Base-by-base conservation (phyloP, 2,113 vertebrate species). In the Chinchilla lanigera region DNA sequence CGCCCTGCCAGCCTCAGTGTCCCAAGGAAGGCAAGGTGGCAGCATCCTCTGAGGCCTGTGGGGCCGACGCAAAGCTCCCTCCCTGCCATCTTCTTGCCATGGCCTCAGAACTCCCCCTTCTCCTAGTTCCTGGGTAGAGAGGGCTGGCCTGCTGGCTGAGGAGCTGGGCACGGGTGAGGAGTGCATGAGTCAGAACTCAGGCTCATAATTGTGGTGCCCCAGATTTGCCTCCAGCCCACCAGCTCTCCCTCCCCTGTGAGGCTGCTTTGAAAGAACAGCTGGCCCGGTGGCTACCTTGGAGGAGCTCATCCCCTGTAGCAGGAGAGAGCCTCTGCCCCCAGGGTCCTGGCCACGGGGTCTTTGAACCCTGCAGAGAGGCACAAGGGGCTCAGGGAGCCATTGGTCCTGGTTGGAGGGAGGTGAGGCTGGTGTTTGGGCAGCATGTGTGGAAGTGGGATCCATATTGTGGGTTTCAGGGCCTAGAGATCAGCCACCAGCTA, bases 141-240 rank as follows among this genome's bases (percentile, higher is more conserved):
- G 91, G 95, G 38, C 93, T 90, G 85, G 89, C 82, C 78, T 50
- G 28, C 38, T 3, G 38, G 69, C 83, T 93, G 28, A 30, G 44
- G 92, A 92, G 86, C 93, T 73, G 58, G 63, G 8, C 35, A 19
- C n/a, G 14, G 16, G 58, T 87, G 87, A 96, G 92, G 85, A 5
- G 52, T 9, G 17, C 44, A 5, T 97, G 97, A 97, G 84, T 98
- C 97, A 96, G 96, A 95, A 94, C 67, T 83, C 78, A 95, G 93
- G 92, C 90, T 60, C 81, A 58, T 96, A 96, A 96, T 95, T 96
- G 93, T 5, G 0, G 81, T 92, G 96, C 92, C 85, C 89, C 58
- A 86, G 97, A 83, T 96, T 85, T 2, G 35, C 96, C 94, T 95
- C 93, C 88, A 1, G 93, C 90, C 93, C 89, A 56, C 86, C 0